Base-by-base conservation (phyloP, 2,797 vertebrate genomes). In the Girardinus metallicus region DNA sequence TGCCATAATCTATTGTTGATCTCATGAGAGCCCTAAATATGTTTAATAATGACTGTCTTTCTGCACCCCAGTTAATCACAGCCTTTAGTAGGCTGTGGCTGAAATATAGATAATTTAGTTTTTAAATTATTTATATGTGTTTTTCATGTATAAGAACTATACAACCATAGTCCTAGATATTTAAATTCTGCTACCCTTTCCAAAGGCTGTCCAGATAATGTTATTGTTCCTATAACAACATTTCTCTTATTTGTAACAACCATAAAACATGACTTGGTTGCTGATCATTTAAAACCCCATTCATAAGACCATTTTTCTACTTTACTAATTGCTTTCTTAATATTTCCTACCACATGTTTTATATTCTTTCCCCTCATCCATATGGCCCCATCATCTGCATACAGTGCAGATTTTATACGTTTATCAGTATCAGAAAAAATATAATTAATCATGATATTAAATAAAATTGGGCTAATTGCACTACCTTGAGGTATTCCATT, bases 281-380 rank as follows among this genome's bases (percentile, higher is more conserved):
- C 62, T 64, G 31, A 64, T 64, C 18, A 64, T 64, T 64, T 64
- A 13, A 64, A 64, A 64, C 62, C 62, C 31, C 62, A 34, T 64
- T 64, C 31, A 36, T 9, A 64, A 31, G 31, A 34, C 31, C 62
- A 36, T 5, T 64, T 64, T 64, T 57, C 62, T 64, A 64, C 44
- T 46, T 41, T 41, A 41, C 29, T 13, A 55, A 55, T 55, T 55
- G 53, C 16, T 26, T 55, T 55, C 53, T 57, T 26, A 57, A 57
- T 57, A 6, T 26, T 57, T 57, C 8, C 7, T 57, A 29, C 10
- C 6, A 57, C 23, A 55, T 55, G n/a, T 57, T 57, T 57, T 57
- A 10, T 3, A 26, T 23, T 26, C 23, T 57, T n/a, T 57, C 53
- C 53, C 53, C 53, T 57, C 23, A 57, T 57, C 23, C 53, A 57